Conservation (phyloP, 35 echinoderm and acorn worm genomes). For the Heliocidaris tuberculata region DNA sequence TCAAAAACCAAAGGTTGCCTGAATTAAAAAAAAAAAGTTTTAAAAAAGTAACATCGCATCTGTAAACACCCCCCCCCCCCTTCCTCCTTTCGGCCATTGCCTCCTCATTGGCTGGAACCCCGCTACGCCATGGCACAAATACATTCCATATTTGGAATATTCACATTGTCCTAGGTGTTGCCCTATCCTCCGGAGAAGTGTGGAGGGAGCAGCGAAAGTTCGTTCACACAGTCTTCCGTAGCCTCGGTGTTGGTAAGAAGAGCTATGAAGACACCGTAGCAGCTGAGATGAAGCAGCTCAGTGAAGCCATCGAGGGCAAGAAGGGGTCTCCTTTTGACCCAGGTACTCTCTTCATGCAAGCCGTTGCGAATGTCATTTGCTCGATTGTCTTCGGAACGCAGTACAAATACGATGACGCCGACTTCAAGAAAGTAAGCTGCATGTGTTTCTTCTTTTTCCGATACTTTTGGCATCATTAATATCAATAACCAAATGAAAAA, state of each 20-base stretch:
- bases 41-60: background rate
- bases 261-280: conserved; percentile 72
- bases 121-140: background rate
- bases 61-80: background rate
- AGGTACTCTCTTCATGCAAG: conserved; percentile 42
- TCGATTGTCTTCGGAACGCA: conserved; percentile 58
- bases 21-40: background rate
- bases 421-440: conserved; percentile 7
- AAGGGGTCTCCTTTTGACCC: conserved; percentile 53
- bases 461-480: background rate
- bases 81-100: background rate
- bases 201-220: conserved; percentile 81
- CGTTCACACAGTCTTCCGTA: conserved; percentile 65
- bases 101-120: background rate
- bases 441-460: background rate
- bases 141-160: conserved; percentile 35
- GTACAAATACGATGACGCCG: conserved; percentile 48
- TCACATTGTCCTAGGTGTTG: conserved; percentile 54
- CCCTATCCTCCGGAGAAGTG: conserved; percentile 47
- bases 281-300: conserved; percentile 51
- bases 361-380: conserved; percentile 67
- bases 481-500: background rate
- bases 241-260: conserved; percentile 84
- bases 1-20: background rate
- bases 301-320: conserved; percentile 33